Conservation (phyloP, 2,888 invertebrate species). For the Muschampia plurimacula region DNA sequence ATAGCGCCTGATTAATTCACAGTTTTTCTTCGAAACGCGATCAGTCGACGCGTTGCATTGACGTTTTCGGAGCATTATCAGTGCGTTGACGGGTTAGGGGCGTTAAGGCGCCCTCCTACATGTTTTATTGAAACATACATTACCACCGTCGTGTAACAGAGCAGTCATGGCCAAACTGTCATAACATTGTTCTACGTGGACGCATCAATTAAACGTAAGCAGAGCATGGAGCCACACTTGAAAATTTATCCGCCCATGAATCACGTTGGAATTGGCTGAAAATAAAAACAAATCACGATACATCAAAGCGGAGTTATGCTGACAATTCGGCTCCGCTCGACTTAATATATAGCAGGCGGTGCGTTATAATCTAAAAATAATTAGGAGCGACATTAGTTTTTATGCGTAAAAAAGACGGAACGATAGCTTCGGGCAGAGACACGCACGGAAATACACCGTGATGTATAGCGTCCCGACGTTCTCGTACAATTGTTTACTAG, state of each 20-base stretch:
- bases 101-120: conserved; percentile 4
- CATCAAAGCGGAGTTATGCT: conserved; percentile 85
- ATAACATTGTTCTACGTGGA: conserved; percentile 72
- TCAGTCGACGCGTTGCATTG: conserved; percentile 65
- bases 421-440: conserved; percentile 66
- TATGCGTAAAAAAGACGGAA: conserved; percentile 82
- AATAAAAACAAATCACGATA: conserved; percentile 84
- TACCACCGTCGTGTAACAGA: conserved; percentile 29
- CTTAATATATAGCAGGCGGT: conserved; percentile 83
- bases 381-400: conserved; percentile 85
- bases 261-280: conserved; percentile 77
- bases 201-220: conserved; percentile 71
- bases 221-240: conserved; percentile 68
- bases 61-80: conserved; percentile 62
- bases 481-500: conserved; percentile 70
- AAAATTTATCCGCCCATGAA: conserved; percentile 81
- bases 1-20: conserved; percentile 78
- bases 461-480: conserved; percentile 73
- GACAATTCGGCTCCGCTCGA: conserved; percentile 81
- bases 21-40: conserved; percentile 78
- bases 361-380: conserved; percentile 86
- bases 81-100: conserved; percentile 13
- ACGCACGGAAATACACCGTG: conserved; percentile 79
- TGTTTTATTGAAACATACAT: conserved; percentile 29
- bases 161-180: conserved; percentile 63